Base-by-base conservation (phyloP, 2,888 invertebrate genomes). In the Orgyia antiqua region DNA sequence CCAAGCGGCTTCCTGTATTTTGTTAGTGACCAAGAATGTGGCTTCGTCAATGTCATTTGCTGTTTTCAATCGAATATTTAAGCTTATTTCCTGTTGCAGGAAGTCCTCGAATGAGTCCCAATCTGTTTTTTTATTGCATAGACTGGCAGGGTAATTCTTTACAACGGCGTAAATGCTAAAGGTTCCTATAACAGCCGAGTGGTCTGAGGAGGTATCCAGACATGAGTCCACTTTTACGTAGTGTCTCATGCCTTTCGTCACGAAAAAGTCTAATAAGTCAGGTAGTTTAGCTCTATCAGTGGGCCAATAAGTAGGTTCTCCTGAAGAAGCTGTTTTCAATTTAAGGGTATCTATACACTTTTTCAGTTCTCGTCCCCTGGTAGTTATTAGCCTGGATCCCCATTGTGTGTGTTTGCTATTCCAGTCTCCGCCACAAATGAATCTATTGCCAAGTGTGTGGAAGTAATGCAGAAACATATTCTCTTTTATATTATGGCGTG, bases 381-480 rank as follows among this genome's bases (percentile, higher is more conserved):
- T n/a, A n/a, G n/a, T n/a, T n/a, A n/a, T n/a, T n/a, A n/a, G n/a
- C n/a, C n/a, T n/a, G n/a, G n/a, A n/a, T n/a, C n/a, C n/a, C n/a
- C n/a, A n/a, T n/a, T n/a, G n/a, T n/a, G n/a, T n/a, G n/a, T n/a
- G n/a, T n/a, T n/a, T n/a, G n/a, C n/a, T n/a, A n/a, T n/a, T n/a
- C n/a, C n/a, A n/a, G n/a, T n/a, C n/a, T n/a, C n/a, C n/a, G n/a
- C n/a, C n/a, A n/a, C n/a, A n/a, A n/a, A n/a, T 9, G 8, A 42
- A 42, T 12, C 36, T 29, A 8, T 9, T 11, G 0, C 43, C 40
- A 6, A 44, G 17, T 0, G 29, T 28, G 3, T 8, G 1, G 15
- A 42, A 39, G 21, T 27, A 42, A 0, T 31, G 6, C 1, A 24
- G 13, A 10, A 28, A 38, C 28, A 17, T 46, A 50, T 0, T 43